Conservation (phyloP, 2,888 invertebrate species). For the Metallyticus violacea region DNA sequence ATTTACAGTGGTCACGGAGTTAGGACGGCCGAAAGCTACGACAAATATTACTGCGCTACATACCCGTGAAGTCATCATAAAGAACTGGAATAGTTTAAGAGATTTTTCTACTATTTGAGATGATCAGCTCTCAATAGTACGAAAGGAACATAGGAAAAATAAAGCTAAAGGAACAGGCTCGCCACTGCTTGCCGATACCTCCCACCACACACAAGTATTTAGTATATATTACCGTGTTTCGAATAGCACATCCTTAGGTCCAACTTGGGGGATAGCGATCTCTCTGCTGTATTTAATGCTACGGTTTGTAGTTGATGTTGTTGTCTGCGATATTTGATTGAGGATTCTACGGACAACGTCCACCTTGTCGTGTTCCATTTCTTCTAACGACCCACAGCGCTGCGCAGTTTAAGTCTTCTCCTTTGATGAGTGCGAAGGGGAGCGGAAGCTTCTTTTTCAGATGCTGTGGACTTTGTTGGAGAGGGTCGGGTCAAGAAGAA, state of each 20-base stretch:
- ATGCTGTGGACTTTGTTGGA: not conserved
- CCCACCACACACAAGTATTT: not conserved
- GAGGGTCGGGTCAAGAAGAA: not conserved
- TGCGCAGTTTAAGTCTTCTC: slow-evolving; percentile 3
- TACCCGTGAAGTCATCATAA: too few relatives aligned
- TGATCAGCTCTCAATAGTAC: too few relatives aligned
- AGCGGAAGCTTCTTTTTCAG: not conserved
- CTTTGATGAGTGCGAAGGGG: slow-evolving; percentile 7
- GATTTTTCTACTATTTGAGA: too few relatives aligned
- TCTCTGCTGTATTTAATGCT: not conserved
- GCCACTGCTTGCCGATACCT: not conserved
- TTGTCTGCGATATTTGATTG: slow-evolving; percentile 14
- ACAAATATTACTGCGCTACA: too few relatives aligned
- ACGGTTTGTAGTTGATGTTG: not conserved
- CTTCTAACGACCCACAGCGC: slow-evolving; percentile 14
- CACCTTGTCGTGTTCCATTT: slow-evolving; percentile 15
- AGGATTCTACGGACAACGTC: slow-evolving; percentile 8
- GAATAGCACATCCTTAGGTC: slow-evolving; percentile 13
- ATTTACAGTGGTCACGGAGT: too few relatives aligned
- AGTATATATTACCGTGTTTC: slow-evolving; percentile 24
- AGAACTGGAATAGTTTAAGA: too few relatives aligned
- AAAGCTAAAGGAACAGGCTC: not conserved
- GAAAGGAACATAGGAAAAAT: too few relatives aligned
- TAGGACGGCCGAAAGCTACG: too few relatives aligned
- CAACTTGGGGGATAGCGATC: not conserved